Percentiles rank a stretch among this genome's conserved stretches.
These are phyloP conservation scores for Lampropteryx suffumata DNA, from an alignment of 2,888 invertebrate species.

Conservation along the genomic window DNA sequence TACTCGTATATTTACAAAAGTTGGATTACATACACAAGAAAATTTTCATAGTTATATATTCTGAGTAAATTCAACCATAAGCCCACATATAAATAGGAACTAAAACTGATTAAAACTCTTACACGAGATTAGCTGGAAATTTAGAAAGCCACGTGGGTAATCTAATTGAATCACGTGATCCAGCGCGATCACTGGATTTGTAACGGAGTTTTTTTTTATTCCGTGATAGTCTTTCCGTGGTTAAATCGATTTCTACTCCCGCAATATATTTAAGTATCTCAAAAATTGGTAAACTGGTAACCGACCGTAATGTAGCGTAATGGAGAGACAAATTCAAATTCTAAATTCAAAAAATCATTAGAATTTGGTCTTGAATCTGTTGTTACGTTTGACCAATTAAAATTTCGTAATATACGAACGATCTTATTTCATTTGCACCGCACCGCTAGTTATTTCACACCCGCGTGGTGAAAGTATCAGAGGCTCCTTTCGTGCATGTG, in stretches of 20 bases:
- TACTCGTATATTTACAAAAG: too few species aligned
- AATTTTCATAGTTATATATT: not conserved
- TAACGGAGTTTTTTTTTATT: slow-evolving; percentile 23
- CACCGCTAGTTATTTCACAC: too few species aligned
- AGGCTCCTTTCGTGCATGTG: too few species aligned
- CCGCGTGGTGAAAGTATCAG: too few species aligned
- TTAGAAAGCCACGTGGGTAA: slow-evolving; percentile 23
- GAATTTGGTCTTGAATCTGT: too few species aligned
- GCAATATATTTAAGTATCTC: slow-evolving; percentile 3
- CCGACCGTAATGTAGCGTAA: not conserved
- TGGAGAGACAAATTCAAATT: not conserved
- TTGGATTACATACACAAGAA: too few species aligned
- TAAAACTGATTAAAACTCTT: not conserved
- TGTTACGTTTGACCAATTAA: too few species aligned
- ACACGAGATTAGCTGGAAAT: slow-evolving; percentile 1
- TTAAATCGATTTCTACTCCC: slow-evolving; percentile 25
- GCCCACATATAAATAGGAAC: not conserved
- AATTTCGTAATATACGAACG: too few species aligned
- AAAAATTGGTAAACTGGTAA: not conserved
- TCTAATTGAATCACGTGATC: slow-evolving; percentile 26
- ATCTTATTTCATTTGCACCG: too few species aligned
- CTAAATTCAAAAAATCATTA: too few species aligned
- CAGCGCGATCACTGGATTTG: slow-evolving; percentile 21
- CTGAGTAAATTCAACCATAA: not conserved
- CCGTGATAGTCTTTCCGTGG: slow-evolving; percentile 27